Evolutionary conservation across 2,113 vertebrate genomes (phyloP).

Genomic region (Equus quagga): DNA sequence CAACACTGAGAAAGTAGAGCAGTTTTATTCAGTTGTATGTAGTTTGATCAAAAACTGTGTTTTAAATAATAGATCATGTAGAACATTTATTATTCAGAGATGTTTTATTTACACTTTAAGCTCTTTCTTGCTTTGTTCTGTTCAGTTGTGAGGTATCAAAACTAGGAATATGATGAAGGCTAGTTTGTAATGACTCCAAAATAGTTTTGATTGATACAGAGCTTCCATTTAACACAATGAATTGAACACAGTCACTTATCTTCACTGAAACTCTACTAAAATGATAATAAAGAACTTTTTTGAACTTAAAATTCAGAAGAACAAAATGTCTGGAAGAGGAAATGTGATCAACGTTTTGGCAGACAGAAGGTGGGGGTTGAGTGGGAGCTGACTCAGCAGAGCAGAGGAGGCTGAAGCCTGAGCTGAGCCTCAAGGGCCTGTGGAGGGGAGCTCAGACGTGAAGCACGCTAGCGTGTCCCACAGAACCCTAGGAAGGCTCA

Average conservation of each 20-base stretch:
- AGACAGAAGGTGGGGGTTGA: background rate
- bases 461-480: background rate
- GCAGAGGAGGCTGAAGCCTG: background rate
- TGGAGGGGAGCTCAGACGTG: background rate
- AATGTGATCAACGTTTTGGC: background rate
- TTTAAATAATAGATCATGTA: background rate
- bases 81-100: background rate
- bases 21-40: conserved; percentile 72
- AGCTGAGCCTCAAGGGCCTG: background rate
- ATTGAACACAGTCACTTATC: background rate
- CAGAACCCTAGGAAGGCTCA: background rate
- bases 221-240: background rate
- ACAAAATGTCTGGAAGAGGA: background rate
- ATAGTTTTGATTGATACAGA: background rate
- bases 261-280: background rate
- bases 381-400: background rate
- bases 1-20: conserved; percentile 70
- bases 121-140: background rate
- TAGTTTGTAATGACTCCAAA: background rate
- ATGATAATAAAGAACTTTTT: background rate
- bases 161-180: background rate
- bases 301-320: background rate
- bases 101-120: background rate
- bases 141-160: background rate
- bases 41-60: conserved; percentile 38